Conservation (phyloP, 1,140 invertebrate genomes). For the Caenorhabditis inopinata region DNA sequence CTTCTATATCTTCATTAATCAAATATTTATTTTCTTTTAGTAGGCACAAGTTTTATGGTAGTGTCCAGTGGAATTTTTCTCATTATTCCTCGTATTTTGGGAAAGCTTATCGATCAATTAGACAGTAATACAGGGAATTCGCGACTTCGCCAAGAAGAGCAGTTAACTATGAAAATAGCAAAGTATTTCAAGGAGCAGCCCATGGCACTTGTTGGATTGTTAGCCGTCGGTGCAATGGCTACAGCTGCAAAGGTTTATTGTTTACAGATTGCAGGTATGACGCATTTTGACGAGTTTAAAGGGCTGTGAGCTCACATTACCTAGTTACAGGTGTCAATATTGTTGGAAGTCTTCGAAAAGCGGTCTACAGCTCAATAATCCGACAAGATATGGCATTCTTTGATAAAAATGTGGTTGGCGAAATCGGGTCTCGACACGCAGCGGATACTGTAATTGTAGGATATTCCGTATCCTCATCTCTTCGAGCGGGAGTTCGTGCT, state of each 20-base stretch:
- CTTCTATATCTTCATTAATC: too few species aligned
- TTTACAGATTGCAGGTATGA: background rate
- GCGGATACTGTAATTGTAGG: conserved; percentile 10
- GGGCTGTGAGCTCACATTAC: background rate
- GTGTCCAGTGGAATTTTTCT: conserved; percentile 15
- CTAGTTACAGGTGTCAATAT: background rate
- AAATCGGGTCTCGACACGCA: background rate
- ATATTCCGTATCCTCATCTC: conserved; percentile 3
- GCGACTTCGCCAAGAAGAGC: background rate
- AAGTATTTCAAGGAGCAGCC: conserved; percentile 16
- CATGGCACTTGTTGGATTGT: background rate
- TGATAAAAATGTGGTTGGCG: conserved; percentile 7
- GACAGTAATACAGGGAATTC: background rate
- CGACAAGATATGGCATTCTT: conserved; percentile 10
- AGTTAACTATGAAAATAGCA: background rate
- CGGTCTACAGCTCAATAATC: background rate
- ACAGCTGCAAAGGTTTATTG: conserved; percentile 17
- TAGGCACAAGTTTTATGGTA: conserved; percentile 5
- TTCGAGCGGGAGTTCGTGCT: background rate
- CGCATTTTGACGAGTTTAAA: background rate
- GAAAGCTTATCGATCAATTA: conserved; percentile 1
- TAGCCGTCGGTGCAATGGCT: background rate
- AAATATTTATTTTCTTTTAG: too few species aligned
- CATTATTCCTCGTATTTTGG: background rate
- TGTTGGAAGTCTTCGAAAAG: background rate